These are phyloP conservation scores for Ctenoplectra terminalis DNA, from an alignment of 1,140 invertebrate species.

Conservation along the genomic window DNA sequence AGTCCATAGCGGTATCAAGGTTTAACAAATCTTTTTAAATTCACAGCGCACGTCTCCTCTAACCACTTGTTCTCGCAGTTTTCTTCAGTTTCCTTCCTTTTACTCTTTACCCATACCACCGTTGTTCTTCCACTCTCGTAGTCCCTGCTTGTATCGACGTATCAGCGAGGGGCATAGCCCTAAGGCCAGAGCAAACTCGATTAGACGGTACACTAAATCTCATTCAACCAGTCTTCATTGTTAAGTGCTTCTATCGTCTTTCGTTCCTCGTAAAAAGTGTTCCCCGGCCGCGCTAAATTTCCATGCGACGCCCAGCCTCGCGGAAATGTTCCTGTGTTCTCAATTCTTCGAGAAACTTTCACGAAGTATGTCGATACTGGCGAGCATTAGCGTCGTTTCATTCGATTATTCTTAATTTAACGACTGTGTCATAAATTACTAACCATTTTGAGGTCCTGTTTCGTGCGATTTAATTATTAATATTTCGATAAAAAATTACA, in stretches of 20 bases:
- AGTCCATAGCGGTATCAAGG: conserved; percentile 23
- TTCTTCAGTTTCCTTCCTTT: conserved; percentile 22
- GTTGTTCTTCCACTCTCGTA: background rate
- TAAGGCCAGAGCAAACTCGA: conserved; percentile 67
- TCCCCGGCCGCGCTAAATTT: conserved; percentile 49
- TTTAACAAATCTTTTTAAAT: conserved; percentile 64
- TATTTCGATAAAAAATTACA: too few relatives aligned
- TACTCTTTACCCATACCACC: background rate
- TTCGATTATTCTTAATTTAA: background rate
- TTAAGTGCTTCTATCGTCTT: conserved; percentile 57
- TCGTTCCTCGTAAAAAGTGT: conserved; percentile 46
- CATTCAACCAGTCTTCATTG: conserved; percentile 67
- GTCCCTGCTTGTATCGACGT: conserved; percentile 13
- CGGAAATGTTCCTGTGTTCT: conserved; percentile 26
- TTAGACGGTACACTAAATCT: conserved; percentile 70
- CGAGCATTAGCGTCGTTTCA: background rate
- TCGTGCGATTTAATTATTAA: too few relatives aligned
- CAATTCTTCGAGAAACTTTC: background rate
- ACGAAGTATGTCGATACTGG: background rate
- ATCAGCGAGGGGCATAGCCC: conserved; percentile 55
- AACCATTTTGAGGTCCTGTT: background rate
- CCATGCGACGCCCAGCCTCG: conserved; percentile 22
- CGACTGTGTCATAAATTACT: background rate
- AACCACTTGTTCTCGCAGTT: conserved; percentile 36
- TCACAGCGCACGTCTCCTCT: conserved; percentile 36